Base-by-base conservation (phyloP, 2,888 invertebrate species). In the Artemia sinica region DNA sequence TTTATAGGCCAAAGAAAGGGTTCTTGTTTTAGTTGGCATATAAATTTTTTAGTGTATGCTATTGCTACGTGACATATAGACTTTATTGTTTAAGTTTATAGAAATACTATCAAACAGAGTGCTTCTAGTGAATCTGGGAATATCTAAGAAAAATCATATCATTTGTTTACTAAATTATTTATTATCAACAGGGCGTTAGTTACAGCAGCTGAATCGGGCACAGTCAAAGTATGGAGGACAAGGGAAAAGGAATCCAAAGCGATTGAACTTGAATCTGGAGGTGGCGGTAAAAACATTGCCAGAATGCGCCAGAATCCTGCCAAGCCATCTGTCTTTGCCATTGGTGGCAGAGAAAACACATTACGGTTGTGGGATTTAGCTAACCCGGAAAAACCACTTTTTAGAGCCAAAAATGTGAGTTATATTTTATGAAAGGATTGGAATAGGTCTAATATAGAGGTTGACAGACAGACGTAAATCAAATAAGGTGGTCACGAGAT, bases 271-370 rank as follows among this genome's bases (percentile, higher is more conserved):
- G 78, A 67, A n/a, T 68, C 72, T 7, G 51, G 77, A 8, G 71
- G 84, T 69, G 82, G 84, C 1, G 86, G 86, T 0, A 77, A 77
- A 67, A 82, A 86, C 72, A 74, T 90, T 63, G 82, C 83, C 67
- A 80, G 82, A 71, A 83, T 92, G 84, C 80, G 81, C 70, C 83
- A 86, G 69, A 86, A 85, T 72, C 75, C 76, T 1, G 76, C 80
- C 11, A 79, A 84, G 58, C 77, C 75, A 49, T 82, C 84, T 68
- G 74, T 87, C 41, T 81, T 93, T 73, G 94, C 88, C 8, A 91
- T 86, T 72, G 96, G 95, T 28, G 96, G 97, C 0, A 87, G 89
- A 77, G 88, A 87, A 74, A 91, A 92, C 75, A 89, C 90, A 74
- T 78, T 96, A 0, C 91, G 92, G 79, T 77, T 96, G 1, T 95